A percentile compares a stretch with the other conserved stretches of the same genome.
Conservation (phyloP, 2,888 invertebrate species). For the Creontiades dilutus region DNA sequence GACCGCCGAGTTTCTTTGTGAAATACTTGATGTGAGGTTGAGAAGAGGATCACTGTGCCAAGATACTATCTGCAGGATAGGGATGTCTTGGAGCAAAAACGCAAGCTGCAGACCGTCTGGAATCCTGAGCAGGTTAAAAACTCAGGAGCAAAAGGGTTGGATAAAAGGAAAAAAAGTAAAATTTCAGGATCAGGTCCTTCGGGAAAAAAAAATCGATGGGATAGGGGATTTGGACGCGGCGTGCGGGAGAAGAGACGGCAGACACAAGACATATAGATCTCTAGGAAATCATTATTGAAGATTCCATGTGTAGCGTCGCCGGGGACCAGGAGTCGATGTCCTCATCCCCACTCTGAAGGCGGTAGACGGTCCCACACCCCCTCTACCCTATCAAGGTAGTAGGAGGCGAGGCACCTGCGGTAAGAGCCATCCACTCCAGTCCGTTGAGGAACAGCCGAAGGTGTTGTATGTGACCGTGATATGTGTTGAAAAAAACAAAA, state of each 20-base stretch:
- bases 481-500: constrained; percentile 59
- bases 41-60: constrained; percentile 67
- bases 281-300: constrained; percentile 71
- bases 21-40: constrained; percentile 53
- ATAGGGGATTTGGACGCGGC: constrained; percentile 26
- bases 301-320: constrained; percentile 71
- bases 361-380: constrained; percentile 40
- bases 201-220: background rate
- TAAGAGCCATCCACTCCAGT: constrained; percentile 50
- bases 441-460: constrained; percentile 65
- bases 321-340: constrained; percentile 67
- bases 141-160: constrained; percentile 10
- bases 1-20: constrained; percentile 50
- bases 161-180: constrained; percentile 59
- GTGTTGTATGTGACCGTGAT: constrained; percentile 69
- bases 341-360: constrained; percentile 66
- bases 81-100: constrained; percentile 53
- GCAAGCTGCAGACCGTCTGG: constrained; percentile 56
- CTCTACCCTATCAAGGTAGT: constrained; percentile 47
- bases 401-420: constrained; percentile 69
- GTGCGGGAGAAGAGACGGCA: constrained; percentile 4
- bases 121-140: constrained; percentile 51
- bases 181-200: constrained; percentile 52
- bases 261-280: constrained; percentile 69
- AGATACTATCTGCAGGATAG: constrained; percentile 49